Evolutionary conservation across 2,888 invertebrate genomes (phyloP).

Genomic region (Trachelus stipa): DNA sequence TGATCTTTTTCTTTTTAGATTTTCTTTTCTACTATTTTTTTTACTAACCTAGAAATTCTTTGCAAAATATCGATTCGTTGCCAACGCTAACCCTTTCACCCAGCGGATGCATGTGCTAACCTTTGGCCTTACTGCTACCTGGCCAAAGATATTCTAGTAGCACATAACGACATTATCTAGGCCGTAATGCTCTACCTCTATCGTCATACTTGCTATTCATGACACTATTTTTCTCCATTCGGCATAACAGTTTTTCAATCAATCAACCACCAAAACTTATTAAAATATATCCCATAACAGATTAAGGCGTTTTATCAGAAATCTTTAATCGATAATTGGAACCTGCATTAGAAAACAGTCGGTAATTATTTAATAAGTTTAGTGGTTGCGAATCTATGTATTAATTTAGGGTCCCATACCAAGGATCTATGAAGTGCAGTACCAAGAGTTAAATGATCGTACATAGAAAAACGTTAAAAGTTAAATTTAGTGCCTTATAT

Average conservation of each 20-base stretch:
- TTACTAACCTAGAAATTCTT: neutral
- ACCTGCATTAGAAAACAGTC: neutral
- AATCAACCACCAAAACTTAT: constrained; percentile 48
- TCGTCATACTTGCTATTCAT: constrained; percentile 43
- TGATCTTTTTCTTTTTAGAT: neutral
- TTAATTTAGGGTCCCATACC: constrained; percentile 30
- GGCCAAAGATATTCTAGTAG: constrained; percentile 44
- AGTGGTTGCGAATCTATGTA: constrained; percentile 38
- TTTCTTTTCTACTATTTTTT: constrained; percentile 1
- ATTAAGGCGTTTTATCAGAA: neutral
- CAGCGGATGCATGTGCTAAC: constrained; percentile 47
- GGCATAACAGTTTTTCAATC: constrained; percentile 33
- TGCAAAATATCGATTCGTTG: neutral
- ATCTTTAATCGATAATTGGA: constrained; percentile 4
- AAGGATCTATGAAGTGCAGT: constrained; percentile 37
- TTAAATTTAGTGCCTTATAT: constrained; percentile 43
- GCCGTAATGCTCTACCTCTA: constrained; percentile 60
- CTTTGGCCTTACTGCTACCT: constrained; percentile 47
- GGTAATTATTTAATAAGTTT: constrained; percentile 34
- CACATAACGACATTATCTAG: constrained; percentile 50
- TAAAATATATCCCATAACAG: constrained; percentile 31
- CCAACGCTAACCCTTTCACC: constrained; percentile 22
- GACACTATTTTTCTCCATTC: constrained; percentile 47
- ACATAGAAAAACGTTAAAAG: constrained; percentile 31
- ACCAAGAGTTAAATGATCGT: constrained; percentile 28